These are phyloP conservation scores for Drosophila siamana DNA, from an alignment of 2,888 invertebrate species.

Conservation along the genomic window DNA sequence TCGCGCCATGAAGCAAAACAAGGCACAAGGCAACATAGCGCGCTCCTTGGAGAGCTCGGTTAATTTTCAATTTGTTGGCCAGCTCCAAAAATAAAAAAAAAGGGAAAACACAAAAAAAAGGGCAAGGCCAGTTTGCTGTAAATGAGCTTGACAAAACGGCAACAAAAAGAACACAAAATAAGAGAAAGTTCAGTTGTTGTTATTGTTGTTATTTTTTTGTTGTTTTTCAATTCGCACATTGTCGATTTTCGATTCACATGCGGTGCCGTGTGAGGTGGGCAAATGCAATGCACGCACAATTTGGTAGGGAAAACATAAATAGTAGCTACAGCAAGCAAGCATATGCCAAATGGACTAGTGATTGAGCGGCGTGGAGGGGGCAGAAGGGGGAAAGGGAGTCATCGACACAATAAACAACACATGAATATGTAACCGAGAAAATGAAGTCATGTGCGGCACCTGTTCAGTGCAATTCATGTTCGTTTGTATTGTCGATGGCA, in stretches of 20 bases:
- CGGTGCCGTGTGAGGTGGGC: conserved; percentile 24
- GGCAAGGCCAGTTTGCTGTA: conserved; percentile 38
- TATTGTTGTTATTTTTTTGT: too few relatives aligned
- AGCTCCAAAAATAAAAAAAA: conserved; percentile 7
- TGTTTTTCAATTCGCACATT: conserved; percentile 29
- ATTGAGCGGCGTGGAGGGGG: not conserved
- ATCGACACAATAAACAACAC: conserved; percentile 53
- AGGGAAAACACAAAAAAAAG: conserved; percentile 4
- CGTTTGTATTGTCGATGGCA: conserved; percentile 75
- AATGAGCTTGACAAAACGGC: conserved; percentile 54
- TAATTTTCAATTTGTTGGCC: conserved; percentile 73
- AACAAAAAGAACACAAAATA: conserved; percentile 1
- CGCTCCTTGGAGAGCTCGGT: conserved; percentile 47
- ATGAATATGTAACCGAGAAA: conserved; percentile 67
- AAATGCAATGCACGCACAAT: conserved; percentile 72
- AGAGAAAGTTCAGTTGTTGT: conserved; percentile 44
- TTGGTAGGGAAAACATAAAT: conserved; percentile 77
- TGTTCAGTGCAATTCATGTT: conserved; percentile 79
- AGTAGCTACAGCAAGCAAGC: conserved; percentile 60
- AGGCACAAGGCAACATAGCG: not conserved
- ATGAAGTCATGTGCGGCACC: conserved; percentile 80
- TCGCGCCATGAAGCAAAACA: conserved; percentile 32
- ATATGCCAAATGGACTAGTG: conserved; percentile 46
- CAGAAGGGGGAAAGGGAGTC: not conserved
- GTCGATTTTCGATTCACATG: conserved; percentile 11